Evolutionary conservation across 2,797 vertebrate species (phyloP).

Genomic region (Takifugu ocellatus): DNA sequence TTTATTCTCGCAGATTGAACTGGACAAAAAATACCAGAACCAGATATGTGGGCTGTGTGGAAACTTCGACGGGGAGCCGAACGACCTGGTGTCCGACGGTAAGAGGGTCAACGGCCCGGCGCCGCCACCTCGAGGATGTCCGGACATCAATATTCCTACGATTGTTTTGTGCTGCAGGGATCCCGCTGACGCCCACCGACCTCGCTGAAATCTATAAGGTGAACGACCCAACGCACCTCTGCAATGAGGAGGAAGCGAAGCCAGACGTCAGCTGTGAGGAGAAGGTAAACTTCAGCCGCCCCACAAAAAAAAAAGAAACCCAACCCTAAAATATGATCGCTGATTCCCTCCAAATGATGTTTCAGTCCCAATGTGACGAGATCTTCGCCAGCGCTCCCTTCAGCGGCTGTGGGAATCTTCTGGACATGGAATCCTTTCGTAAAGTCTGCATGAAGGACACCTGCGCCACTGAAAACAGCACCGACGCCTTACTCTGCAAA

Average conservation of each 20-base stretch:
- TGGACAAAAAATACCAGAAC: slow-evolving; percentile 73
- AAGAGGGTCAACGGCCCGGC: slow-evolving; percentile 3
- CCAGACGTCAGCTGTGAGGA: slow-evolving; percentile 39
- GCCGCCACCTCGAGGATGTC: no score
- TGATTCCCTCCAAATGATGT: neutral
- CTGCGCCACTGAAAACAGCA: slow-evolving; percentile 44
- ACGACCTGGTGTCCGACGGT: slow-evolving; percentile 69
- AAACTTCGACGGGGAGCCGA: slow-evolving; percentile 73
- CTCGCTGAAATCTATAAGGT: slow-evolving; percentile 76
- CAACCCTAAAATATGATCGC: no score
- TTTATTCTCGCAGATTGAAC: slow-evolving; percentile 72
- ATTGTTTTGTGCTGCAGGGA: slow-evolving; percentile 55
- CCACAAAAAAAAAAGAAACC: neutral
- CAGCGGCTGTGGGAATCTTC: slow-evolving; percentile 47
- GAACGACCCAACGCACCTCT: slow-evolving; percentile 71
- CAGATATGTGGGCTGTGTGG: slow-evolving; percentile 85
- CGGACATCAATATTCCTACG: no score
- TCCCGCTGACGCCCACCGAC: slow-evolving; percentile 46
- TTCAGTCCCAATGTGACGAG: slow-evolving; percentile 67
- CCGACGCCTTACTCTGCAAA: slow-evolving; percentile 55
- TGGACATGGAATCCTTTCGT: slow-evolving; percentile 57
- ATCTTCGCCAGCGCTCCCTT: slow-evolving; percentile 62
- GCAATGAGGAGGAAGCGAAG: slow-evolving; percentile 53
- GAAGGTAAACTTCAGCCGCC: slow-evolving; percentile 45
- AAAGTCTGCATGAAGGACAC: slow-evolving; percentile 64